Base-by-base conservation (phyloP, 2,888 invertebrate species). In the Malthinus flaveolus region DNA sequence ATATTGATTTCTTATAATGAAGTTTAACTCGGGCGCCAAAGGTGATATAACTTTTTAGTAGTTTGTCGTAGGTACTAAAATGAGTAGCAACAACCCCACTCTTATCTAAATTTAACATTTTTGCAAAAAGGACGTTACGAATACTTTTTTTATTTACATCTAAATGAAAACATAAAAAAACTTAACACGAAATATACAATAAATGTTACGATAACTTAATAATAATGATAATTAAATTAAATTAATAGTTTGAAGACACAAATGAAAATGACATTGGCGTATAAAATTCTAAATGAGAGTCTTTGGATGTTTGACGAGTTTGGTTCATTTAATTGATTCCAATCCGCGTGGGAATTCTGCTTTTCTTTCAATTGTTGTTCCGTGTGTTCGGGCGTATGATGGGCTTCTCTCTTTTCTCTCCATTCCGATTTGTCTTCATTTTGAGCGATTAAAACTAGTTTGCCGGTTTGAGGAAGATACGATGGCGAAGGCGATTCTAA, bases 371-470 rank as follows among this genome's bases (percentile, higher is more conserved):
- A 12, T 51, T 53, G 52, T 52, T 68, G 68, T 36, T 67, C 70
- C 53, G 62, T 69, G 57, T 70, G 71, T 53, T 73, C 71, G 10
- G 67, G 70, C 8, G 70, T 71, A 47, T 73, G 72, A 64, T 78
- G 76, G 5, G 76, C 74, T 42, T 58, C 69, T 53, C 77, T 68
- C 67, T 69, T 72, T n/a, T 45, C 48, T 55, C 66, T 63, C n/a
- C 55, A 51, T 59, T 68, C 61, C 53, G 66, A 48, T 57, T 54
- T 59, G 62, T 63, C 62, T 55, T 65, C 53, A 48, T 62, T 49
- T 63, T 67, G 65, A 59, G 77, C 80, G 0, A 83, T 78, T 33
- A 79, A 70, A 67, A 79, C 79, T 49, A 83, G 67, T 67, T 80
- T 79, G 9, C 83, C 82, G 8, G 23, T 32, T 39, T 33, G 50